Base-by-base conservation (phyloP, 2,888 invertebrate genomes). In the Andrena flavipes region DNA sequence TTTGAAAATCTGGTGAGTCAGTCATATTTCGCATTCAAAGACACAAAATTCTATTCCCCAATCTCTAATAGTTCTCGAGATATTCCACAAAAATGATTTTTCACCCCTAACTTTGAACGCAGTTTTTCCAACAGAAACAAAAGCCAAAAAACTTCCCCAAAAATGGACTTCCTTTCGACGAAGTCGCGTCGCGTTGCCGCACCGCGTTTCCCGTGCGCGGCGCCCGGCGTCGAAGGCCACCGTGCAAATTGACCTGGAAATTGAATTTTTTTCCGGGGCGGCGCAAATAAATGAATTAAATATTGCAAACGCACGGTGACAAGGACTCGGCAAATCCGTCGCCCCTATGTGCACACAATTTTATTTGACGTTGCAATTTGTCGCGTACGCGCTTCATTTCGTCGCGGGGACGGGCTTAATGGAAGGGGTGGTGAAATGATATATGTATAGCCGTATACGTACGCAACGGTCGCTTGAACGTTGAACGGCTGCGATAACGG, bases 241-340 rank as follows among this genome's bases (percentile, higher is more conserved):
- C 1, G 13, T 20, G 13, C 42, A 42, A 63, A 42, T 42, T 35
- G 35, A 5, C 23, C 16, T 20, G 16, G 48, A 64, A 63, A 35
- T 63, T 63, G 35, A 35, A 63, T 7, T 35, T 65, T 8, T 30
- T 16, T 1, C 42, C n/a, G 20, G 23, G 2, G 20, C 26, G 10
- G 10, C 3, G 56, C 23, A 56, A 56, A 56, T 23, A 23, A 56
- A 56, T 23, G 56, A 56, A 56, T 56, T 56, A 56, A 56, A 56
- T 56, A 56, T 56, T 1, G 56, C 20, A 23, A 42, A 56, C 56
- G 23, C 56, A 10, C 56, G 56, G 26, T 10, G 56, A 56, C 56
- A 56, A 23, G 56, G 20, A 56, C 23, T 56, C 56, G 56, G 56
- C 23, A 56, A 56, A 56, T 23, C 10, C 56, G 10, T 13, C 10